These are phyloP conservation scores for Platyrinchus mystaceus DNA, from an alignment of 2,797 vertebrate species.

Conservation along the genomic window DNA sequence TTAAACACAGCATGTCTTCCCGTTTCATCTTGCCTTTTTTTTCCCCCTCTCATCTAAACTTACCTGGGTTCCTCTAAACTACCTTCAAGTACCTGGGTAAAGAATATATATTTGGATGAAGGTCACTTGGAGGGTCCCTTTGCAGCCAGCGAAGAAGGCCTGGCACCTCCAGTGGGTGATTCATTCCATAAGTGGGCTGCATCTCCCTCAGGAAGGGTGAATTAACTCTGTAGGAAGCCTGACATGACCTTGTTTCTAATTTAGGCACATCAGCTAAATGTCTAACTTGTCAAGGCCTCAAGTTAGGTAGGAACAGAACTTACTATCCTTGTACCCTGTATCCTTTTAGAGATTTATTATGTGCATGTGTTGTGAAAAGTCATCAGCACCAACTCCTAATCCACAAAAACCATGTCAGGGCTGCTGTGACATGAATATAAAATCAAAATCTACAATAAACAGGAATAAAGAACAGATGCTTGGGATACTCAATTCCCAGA, in stretches of 20 bases:
- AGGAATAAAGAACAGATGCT: not conserved
- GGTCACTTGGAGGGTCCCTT: not conserved
- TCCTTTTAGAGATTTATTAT: not conserved
- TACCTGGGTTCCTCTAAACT: not conserved
- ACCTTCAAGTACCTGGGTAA: not conserved
- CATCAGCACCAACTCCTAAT: not conserved
- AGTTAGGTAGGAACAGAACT: not conserved
- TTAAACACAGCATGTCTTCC: not conserved
- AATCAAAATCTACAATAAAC: not conserved
- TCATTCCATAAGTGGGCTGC: not conserved
- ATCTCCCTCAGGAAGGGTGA: not conserved
- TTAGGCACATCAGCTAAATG: not conserved
- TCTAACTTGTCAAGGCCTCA: not conserved
- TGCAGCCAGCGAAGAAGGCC: not conserved
- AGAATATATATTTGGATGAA: not conserved
- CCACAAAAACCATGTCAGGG: not conserved
- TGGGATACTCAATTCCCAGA: not conserved
- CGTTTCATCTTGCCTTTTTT: not conserved
- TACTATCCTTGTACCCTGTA: not conserved
- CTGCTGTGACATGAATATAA: not conserved
- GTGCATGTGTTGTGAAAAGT: not conserved
- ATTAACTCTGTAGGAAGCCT: not conserved
- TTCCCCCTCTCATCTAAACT: not conserved
- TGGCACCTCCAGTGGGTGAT: not conserved
- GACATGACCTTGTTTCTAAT: conserved; percentile 32